Percentiles rank a stretch among this genome's conserved stretches.
Evolutionary conservation across 2,888 invertebrate species (phyloP).

Genomic region (Hirtodrosophila trivittata): DNA sequence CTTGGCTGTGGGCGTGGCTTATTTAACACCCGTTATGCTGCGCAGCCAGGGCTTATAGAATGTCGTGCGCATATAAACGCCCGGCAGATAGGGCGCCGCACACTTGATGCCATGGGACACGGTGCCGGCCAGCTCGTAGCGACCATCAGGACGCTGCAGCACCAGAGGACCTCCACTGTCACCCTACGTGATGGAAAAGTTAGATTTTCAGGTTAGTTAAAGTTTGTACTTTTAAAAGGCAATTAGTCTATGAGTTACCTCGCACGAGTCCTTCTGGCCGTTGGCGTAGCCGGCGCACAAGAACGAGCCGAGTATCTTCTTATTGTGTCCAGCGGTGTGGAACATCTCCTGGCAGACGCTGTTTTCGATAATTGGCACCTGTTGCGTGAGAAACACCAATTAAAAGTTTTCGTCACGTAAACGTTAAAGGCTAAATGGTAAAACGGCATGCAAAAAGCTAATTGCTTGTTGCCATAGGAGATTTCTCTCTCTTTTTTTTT

Average conservation of each 20-base stretch:
- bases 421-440: conserved; percentile 2
- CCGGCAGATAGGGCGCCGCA: conserved; percentile 95
- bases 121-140: conserved; percentile 94
- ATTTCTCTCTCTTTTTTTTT: too few relatives aligned
- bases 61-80: conserved; percentile 96
- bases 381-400: conserved; percentile 26
- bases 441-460: conserved; percentile 11
- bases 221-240: not conserved
- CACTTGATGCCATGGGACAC: conserved; percentile 98
- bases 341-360: conserved; percentile 97
- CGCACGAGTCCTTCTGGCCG: conserved; percentile 96
- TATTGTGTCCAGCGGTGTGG: conserved; percentile 93
- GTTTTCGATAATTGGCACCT: conserved; percentile 96
- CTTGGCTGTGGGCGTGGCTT: conserved; percentile 41
- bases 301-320: conserved; percentile 93
- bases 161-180: conserved; percentile 96
- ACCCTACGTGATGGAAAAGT: conserved; percentile 86
- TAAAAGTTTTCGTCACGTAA: conserved; percentile 25
- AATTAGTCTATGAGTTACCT: conserved; percentile 86
- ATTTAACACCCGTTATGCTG: conserved; percentile 91
- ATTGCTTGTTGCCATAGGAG: conserved; percentile 9
- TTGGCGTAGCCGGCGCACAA: conserved; percentile 96
- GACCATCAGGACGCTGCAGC: conserved; percentile 91
- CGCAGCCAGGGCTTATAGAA: conserved; percentile 96
- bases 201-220: not conserved